Evolutionary conservation across 2,113 vertebrate genomes (phyloP), one percentile per base, ranked within the genome.

Genomic region (Hyla sarda): DNA sequence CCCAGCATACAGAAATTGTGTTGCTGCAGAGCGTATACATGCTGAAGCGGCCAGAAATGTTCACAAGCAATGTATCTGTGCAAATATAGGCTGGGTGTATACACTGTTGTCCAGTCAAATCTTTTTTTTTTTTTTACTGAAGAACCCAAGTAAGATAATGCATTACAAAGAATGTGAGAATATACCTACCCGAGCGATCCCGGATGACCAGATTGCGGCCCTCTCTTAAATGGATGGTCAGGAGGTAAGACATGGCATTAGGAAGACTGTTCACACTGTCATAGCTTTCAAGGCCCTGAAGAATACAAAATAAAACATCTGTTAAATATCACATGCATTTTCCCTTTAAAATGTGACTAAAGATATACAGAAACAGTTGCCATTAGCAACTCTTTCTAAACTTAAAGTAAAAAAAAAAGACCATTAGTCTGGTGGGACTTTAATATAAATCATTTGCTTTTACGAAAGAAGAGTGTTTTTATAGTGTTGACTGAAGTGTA

Each of bases 161-260:
- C 56, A 58, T 0, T 10, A 62, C n/a, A 62, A 62, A 62, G 58
- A 62, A 16, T 10, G 1, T 16, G 3, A 32, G 30, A 9, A 58
- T 2, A 23, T 11, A 45, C 12, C 93, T 93, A 99, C 98, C 97
- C 5, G 95, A 96, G 62, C 97, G 97, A 89, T 97, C 94, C 82
- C 96, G 91, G 92, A 97, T 91, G 52, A 97, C 97, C 86, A 99
- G 94, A 88, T 97, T 97, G 72, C 91, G 91, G 37, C 98, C 98
- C 84, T 96, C 95, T 90, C 95, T 98, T 65, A 99, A 90, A 88
- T 95, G 96, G 87, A 99, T 95, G 87, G 91, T 96, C 82, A 99
- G 92, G 54, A 99, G 94, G 89, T 98, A 99, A 1, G 95, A 95
- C 23, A 95, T 92, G 47, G 91, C 87, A 82, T 88, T 92, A 48